phyloP scores from a whole-genome alignment of 2,888 invertebrate genomes.

The Archaeoteleia sp. region DNA sequence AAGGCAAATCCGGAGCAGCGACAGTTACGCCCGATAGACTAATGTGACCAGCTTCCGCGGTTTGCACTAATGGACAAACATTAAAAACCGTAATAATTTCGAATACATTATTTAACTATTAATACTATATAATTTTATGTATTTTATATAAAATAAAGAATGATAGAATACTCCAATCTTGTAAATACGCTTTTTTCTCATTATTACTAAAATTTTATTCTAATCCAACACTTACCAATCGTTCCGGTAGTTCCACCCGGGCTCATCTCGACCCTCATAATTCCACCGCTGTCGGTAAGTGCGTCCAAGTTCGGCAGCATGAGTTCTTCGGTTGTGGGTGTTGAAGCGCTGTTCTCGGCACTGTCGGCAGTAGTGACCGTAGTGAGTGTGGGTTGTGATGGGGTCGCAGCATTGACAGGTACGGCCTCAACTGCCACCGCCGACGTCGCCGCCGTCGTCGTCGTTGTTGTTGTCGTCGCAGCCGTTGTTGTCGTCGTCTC shows the following conservation, averaged over 20 bases:
- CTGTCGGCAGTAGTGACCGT: slow-evolving; percentile 28
- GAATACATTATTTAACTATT: too few relatives aligned
- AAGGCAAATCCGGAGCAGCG: slow-evolving; percentile 68
- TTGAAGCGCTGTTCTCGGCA: slow-evolving; percentile 34
- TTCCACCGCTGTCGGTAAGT: slow-evolving; percentile 65
- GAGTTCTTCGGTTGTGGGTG: slow-evolving; percentile 60
- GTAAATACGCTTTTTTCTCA: too few relatives aligned
- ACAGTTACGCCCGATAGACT: slow-evolving; percentile 61
- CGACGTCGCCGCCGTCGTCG: slow-evolving; percentile 60
- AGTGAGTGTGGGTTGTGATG: slow-evolving; percentile 53
- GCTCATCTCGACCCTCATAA: slow-evolving; percentile 77
- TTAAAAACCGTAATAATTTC: too few relatives aligned
- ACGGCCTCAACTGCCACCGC: too few relatives aligned
- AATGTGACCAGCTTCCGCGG: slow-evolving; percentile 64
- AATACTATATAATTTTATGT: too few relatives aligned
- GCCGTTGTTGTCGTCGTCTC: slow-evolving; percentile 35
- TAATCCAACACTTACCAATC: slow-evolving; percentile 72
- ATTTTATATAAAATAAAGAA: too few relatives aligned
- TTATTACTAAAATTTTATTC: background rate
- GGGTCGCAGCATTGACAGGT: slow-evolving; percentile 54
- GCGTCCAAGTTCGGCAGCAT: slow-evolving; percentile 71
- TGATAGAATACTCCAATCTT: too few relatives aligned
- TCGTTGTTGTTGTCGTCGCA: slow-evolving; percentile 24
- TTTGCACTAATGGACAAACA: too few relatives aligned
- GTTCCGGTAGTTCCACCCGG: slow-evolving; percentile 81